A percentile compares a stretch with the other conserved stretches of the same genome.
Conservation (phyloP, 1,140 invertebrate genomes). For the Pseudomyrmex pallidus region DNA sequence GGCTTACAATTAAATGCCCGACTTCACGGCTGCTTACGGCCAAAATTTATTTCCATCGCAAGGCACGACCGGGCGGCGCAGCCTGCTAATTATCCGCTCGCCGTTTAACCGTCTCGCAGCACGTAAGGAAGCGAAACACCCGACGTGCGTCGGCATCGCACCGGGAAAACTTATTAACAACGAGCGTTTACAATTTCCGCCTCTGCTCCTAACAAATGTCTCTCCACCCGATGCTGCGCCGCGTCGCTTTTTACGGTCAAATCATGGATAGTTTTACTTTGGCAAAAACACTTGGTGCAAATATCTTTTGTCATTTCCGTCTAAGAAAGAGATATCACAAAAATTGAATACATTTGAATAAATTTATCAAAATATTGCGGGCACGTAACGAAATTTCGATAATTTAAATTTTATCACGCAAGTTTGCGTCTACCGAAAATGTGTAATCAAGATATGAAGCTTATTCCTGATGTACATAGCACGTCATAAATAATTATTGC, state of each 20-base stretch:
- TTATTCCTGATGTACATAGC: background rate
- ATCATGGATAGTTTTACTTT: slow-evolving; percentile 40
- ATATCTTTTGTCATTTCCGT: slow-evolving; percentile 9
- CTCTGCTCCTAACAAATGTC: background rate
- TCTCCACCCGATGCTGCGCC: background rate
- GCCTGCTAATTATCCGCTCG: slow-evolving; percentile 79
- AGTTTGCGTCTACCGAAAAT: slow-evolving; percentile 3
- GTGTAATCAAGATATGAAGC: background rate
- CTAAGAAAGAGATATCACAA: too few relatives aligned
- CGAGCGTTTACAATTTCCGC: slow-evolving; percentile 75
- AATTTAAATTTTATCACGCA: background rate
- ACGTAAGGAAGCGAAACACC: slow-evolving; percentile 50
- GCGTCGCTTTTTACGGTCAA: slow-evolving; percentile 26
- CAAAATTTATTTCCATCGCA: slow-evolving; percentile 78
- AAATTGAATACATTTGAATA: too few relatives aligned
- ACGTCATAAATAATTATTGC: slow-evolving; percentile 46
- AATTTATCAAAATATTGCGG: background rate
- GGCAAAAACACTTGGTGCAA: background rate
- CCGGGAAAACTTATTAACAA: slow-evolving; percentile 75
- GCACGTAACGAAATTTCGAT: slow-evolving; percentile 26
- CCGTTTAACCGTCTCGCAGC: slow-evolving; percentile 46
- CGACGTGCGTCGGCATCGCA: slow-evolving; percentile 17
- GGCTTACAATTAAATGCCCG: slow-evolving; percentile 81
- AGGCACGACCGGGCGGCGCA: slow-evolving; percentile 54
- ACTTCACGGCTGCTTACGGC: slow-evolving; percentile 77